Evolutionary conservation across 2,888 invertebrate species (phyloP), one percentile per base, ranked within the genome.

Genomic region (Cerastis rubricosa): DNA sequence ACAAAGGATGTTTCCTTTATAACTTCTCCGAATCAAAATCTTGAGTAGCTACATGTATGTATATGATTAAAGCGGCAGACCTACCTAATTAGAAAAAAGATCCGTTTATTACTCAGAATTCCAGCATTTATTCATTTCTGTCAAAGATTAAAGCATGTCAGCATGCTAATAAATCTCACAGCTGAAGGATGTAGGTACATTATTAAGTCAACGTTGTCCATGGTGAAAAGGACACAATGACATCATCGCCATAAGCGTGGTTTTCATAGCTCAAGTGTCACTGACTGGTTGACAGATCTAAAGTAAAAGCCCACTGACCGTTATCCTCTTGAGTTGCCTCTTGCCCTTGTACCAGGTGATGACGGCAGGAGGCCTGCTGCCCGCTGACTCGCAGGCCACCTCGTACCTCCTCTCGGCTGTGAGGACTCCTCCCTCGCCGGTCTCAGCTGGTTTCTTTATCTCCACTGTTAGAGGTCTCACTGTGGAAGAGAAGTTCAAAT

Each of bases 311-410:
- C 19, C 19, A 94, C 96, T 94, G 91, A 98, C 98, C 97, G 98
- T 98, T 78, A 98, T 98, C 93, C 98, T 97, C 90, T 98, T 97
- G 85, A 98, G 97, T 92, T 98, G 98, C 79, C 98, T 97, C 93
- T 98, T 98, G 83, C 98, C 98, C 94, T 99, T 99, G 97, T 98
- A 98, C 99, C 99, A 99, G 25, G 98, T 98, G 94, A 99, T 98
- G 92, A 98, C 97, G 47, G 99, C 98, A 40, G 98, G 98, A 76
- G 99, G 99, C 83, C 98, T 97, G 70, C 98, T 98, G 88, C 99
- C 99, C 19, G 98, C 98, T 7, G 98, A 98, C 94, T 98, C 98
- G 92, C 99, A 99, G 73, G 98, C 97, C 78, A 99, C 98, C 94
- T 98, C 98, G 95, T 98, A 99, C 72, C 98, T 97, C 78, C 98